These are phyloP conservation scores for Hypsopygia costalis DNA, from an alignment of 2,888 invertebrate genomes.

Conservation along the genomic window DNA sequence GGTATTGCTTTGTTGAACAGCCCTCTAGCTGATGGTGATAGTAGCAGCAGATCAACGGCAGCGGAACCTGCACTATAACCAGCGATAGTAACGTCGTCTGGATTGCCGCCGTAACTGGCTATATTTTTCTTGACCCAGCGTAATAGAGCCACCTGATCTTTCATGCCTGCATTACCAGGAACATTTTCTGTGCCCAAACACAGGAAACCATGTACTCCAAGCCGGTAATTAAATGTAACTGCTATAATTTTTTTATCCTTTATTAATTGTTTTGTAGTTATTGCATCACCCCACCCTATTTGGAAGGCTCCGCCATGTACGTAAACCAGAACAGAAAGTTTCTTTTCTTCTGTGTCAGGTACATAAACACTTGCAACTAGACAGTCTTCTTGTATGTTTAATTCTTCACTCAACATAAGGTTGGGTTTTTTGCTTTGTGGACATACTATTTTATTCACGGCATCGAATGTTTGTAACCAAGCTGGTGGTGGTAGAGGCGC, in stretches of 20 bases:
- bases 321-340: conserved; percentile 34
- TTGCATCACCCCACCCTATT: conserved; percentile 25
- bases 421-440: conserved; percentile 24
- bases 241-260: conserved; percentile 27
- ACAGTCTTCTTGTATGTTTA: conserved; percentile 41
- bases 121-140: conserved; percentile 49
- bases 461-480: conserved; percentile 31
- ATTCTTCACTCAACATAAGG: not conserved
- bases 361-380: conserved; percentile 55
- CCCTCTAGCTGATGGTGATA: conserved; percentile 35
- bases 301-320: conserved; percentile 40
- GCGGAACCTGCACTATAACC: conserved; percentile 42
- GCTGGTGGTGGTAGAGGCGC: conserved; percentile 33
- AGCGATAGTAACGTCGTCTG: conserved; percentile 40
- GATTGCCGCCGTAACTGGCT: conserved; percentile 43
- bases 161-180: conserved; percentile 52
- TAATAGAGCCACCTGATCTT: conserved; percentile 43
- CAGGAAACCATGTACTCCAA: conserved; percentile 38
- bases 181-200: conserved; percentile 37
- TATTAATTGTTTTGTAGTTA: conserved; percentile 21
- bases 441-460: conserved; percentile 30
- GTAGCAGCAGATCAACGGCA: conserved; percentile 37
- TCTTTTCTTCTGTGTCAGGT: conserved; percentile 35
- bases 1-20: conserved; percentile 42
- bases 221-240: conserved; percentile 40